phyloP scores from a whole-genome alignment of 2,113 vertebrate species.

The Fulica atra region DNA sequence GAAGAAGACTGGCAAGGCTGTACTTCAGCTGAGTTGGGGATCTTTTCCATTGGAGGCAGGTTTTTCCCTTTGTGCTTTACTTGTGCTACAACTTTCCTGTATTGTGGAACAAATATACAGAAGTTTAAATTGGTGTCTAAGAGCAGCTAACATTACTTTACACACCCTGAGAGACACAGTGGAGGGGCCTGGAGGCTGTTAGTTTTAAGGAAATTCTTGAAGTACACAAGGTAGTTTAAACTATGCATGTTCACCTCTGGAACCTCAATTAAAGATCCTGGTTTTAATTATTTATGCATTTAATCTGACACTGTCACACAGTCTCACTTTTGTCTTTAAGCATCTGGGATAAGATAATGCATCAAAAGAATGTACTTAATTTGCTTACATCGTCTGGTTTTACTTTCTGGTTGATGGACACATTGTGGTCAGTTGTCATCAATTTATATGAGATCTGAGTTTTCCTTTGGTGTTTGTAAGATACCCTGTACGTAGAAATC shows the following conservation, averaged over 20 bases:
- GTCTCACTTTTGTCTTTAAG: neutral
- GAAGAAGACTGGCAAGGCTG: neutral
- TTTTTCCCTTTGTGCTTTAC: neutral
- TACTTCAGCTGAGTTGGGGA: neutral
- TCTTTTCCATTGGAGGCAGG: neutral
- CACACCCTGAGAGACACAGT: neutral
- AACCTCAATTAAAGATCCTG: neutral
- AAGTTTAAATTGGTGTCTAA: neutral
- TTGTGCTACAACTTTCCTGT: neutral
- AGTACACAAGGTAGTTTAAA: neutral
- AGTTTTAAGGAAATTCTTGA: neutral
- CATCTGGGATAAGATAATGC: neutral
- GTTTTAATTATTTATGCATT: neutral
- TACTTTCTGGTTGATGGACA: neutral
- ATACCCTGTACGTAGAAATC: neutral
- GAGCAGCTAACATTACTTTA: neutral
- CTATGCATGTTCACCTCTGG: neutral
- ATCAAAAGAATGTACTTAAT: neutral
- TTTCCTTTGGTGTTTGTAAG: neutral
- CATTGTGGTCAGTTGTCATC: neutral
- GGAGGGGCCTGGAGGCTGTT: neutral
- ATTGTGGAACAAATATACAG: neutral
- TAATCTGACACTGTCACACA: neutral
- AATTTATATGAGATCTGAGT: neutral
- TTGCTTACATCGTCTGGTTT: neutral